Base-by-base conservation (phyloP, 2,113 vertebrate genomes). In the Xenopus borealis region DNA sequence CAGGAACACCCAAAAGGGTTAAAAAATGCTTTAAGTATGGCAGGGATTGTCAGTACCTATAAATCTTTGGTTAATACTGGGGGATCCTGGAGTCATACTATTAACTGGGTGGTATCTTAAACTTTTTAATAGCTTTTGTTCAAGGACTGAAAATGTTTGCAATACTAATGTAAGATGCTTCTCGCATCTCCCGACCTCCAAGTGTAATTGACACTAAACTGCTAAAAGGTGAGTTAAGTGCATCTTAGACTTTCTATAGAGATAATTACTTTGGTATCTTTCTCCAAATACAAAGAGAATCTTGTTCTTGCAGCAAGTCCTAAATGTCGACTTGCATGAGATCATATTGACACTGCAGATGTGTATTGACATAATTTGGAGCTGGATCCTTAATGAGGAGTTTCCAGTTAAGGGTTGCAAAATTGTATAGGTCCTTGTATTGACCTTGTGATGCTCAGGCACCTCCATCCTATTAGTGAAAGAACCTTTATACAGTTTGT, bases 41-140 rank as follows among this genome's bases (percentile, higher is more conserved):
- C 64, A 83, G 0, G 0, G 85, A 86, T 87, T 89, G 88, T 88
- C 86, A 72, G 78, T 83, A 85, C 76, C 78, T 80, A 80, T 64
- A 77, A 78, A 82, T 89, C 85, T 88, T 89, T 88, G 85, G 85
- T 83, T 83, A 63, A 0, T 64, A 70, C 78, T 66, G 81, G 84
- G 80, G 82, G 80, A 80, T 80, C 81, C 82, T 80, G 61, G 65
- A 74, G 79, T 75, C 59, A 30, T 83, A 83, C 81, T 76, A 71
- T 72, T 17, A 44, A 75, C 10, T 80, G 80, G 50, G 62, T 44
- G 20, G 80, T 17, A 27, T 27, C 23, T 27, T 27, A 27, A 44
- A 19, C 30, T 40, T 20, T 13, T 53, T 8, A 40, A 55, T 9
- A 52, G 12, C 18, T 40, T 23, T 40, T 19, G 7, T 18, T 10